phyloP scores from a whole-genome alignment of 2,888 invertebrate genomes.

The Chrysodeixis includens region DNA sequence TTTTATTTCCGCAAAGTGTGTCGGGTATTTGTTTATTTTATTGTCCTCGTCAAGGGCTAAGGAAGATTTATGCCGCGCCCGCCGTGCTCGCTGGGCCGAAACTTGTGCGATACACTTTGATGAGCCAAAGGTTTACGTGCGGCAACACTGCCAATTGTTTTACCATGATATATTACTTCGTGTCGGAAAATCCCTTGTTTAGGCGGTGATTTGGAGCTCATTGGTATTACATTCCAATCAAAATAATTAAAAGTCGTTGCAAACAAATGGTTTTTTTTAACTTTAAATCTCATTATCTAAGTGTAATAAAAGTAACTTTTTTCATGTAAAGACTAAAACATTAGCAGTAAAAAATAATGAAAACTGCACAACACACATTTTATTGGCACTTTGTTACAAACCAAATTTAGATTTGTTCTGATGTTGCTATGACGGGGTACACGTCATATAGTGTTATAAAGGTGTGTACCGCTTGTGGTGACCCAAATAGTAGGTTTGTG shows the following conservation, averaged over 20 bases:
- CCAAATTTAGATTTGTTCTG: not conserved
- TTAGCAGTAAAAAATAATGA: not conserved
- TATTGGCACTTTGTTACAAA: not conserved
- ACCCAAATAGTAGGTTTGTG: slow-evolving; percentile 51
- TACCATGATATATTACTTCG: not conserved
- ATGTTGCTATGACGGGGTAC: slow-evolving; percentile 11
- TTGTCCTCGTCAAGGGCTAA: slow-evolving; percentile 54
- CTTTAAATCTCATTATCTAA: too few relatives aligned
- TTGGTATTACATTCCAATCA: not conserved
- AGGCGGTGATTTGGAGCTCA: not conserved
- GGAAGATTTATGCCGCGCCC: slow-evolving; percentile 51
- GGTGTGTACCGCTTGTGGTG: slow-evolving; percentile 35
- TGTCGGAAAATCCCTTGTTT: not conserved
- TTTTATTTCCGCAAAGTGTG: slow-evolving; percentile 51
- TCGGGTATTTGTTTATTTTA: slow-evolving; percentile 58
- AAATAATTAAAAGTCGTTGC: not conserved
- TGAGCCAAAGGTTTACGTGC: slow-evolving; percentile 31
- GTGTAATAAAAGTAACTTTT: not conserved
- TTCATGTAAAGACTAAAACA: not conserved
- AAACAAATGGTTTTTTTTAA: too few relatives aligned
- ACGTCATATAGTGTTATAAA: slow-evolving; percentile 14
- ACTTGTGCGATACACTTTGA: slow-evolving; percentile 50
- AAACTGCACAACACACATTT: not conserved
- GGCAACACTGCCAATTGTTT: slow-evolving; percentile 22
- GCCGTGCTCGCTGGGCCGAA: slow-evolving; percentile 32